phyloP scores from a whole-genome alignment of 2,797 vertebrate genomes.

The Otolemur crassicaudatus region DNA sequence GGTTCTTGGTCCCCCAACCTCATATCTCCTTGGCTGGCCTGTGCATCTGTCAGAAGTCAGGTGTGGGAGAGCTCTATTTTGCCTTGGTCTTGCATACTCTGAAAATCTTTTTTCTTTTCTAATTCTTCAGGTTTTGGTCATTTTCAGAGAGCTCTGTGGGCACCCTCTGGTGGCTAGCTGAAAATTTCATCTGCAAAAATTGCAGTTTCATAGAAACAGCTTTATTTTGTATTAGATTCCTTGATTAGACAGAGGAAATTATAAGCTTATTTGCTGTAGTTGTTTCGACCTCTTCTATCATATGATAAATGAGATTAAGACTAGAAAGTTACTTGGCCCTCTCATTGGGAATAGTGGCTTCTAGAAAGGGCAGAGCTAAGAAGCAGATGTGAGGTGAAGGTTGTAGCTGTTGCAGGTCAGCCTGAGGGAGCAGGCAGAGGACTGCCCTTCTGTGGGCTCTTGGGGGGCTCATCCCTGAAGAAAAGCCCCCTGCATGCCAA shows the following conservation, averaged over 20 bases:
- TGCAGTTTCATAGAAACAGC: not conserved
- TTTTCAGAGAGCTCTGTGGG: slow-evolving; percentile 76
- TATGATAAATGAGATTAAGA: fast-evolving
- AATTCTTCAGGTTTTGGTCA: slow-evolving; percentile 66
- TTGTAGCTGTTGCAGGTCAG: not conserved
- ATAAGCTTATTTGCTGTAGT: not conserved
- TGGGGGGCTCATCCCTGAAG: not conserved
- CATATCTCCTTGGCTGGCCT: not conserved
- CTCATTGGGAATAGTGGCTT: not conserved
- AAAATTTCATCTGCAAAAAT: slow-evolving; percentile 62
- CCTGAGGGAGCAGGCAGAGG: not conserved
- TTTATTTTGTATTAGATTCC: not conserved
- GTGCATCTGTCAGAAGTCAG: not conserved
- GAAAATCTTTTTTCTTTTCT: slow-evolving; percentile 44
- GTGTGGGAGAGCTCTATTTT: not conserved
- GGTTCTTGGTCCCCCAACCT: not conserved
- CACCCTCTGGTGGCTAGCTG: slow-evolving; percentile 80
- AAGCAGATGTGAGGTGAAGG: not conserved
- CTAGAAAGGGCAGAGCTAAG: not conserved
- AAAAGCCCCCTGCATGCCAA: not conserved
- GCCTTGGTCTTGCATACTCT: not conserved
- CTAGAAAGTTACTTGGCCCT: not conserved
- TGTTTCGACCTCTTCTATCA: not conserved
- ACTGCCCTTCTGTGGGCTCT: not conserved
- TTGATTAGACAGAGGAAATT: not conserved